Evolutionary conservation across 2,797 vertebrate species (phyloP).

Genomic region (Danio tinwini): DNA sequence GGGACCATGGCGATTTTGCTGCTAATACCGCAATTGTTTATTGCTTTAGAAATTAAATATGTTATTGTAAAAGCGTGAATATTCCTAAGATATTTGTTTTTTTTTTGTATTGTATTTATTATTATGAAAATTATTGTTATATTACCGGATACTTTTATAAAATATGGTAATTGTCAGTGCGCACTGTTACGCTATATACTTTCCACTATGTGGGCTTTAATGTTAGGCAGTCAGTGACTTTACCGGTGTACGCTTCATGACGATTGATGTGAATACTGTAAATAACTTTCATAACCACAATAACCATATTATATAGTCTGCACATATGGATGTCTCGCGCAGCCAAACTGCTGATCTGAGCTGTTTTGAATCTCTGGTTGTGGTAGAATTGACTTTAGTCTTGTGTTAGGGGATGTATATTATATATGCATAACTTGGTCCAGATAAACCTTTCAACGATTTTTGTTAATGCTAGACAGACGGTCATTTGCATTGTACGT

Average conservation of each 20-base stretch:
- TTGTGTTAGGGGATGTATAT: slow-evolving; percentile 23
- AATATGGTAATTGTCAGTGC: slow-evolving; percentile 66
- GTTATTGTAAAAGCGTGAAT: slow-evolving; percentile 68
- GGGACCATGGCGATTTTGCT: slow-evolving; percentile 82
- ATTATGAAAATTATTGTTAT: slow-evolving; percentile 65
- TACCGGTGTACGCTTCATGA: slow-evolving; percentile 66
- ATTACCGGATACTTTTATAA: slow-evolving; percentile 64
- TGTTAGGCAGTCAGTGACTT: slow-evolving; percentile 56
- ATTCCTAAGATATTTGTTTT: slow-evolving; percentile 68
- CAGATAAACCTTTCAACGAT: neutral
- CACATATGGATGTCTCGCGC: slow-evolving; percentile 50
- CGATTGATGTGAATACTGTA: slow-evolving; percentile 81
- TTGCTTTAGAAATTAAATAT: slow-evolving; percentile 44
- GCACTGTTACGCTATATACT: slow-evolving; percentile 72
- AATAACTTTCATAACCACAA: slow-evolving; percentile 66
- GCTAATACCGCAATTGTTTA: slow-evolving; percentile 79
- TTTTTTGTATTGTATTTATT: slow-evolving; percentile 87
- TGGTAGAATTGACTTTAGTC: slow-evolving; percentile 7
- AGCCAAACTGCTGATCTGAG: slow-evolving; percentile 9
- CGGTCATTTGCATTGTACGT: neutral
- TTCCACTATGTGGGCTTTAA: slow-evolving; percentile 57
- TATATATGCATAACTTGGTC: slow-evolving; percentile 25
- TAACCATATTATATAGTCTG: slow-evolving; percentile 63
- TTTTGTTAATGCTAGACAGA: neutral
- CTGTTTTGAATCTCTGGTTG: slow-evolving; percentile 22